Percentiles rank a stretch among this genome's conserved stretches.
These are phyloP conservation scores for Liposcelis brunnea DNA, from an alignment of 2,888 invertebrate genomes.

Conservation along the genomic window DNA sequence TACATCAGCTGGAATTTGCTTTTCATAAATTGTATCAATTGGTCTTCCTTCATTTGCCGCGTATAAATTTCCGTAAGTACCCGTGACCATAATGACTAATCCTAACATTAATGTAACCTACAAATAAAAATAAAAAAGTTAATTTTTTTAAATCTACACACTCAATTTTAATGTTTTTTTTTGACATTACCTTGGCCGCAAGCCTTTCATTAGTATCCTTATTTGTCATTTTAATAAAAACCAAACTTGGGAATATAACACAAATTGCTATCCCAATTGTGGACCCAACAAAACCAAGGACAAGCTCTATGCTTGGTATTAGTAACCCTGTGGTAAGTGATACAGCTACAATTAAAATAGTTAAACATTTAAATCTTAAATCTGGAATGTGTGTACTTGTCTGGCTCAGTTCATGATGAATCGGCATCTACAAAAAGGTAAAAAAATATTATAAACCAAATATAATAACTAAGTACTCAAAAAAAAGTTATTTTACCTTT, in stretches of 20 bases:
- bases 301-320: slow-evolving; percentile 86
- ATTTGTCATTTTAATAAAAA: slow-evolving; percentile 68
- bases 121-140: neutral
- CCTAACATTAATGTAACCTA: slow-evolving; percentile 1
- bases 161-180: neutral
- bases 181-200: slow-evolving; percentile 50
- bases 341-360: slow-evolving; percentile 54
- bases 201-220: slow-evolving; percentile 71
- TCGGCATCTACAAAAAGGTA: slow-evolving; percentile 33
- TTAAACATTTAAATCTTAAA: slow-evolving; percentile 63
- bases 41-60: slow-evolving; percentile 44
- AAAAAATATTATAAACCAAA: slow-evolving; percentile 1
- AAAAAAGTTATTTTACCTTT: slow-evolving; percentile 56
- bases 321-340: slow-evolving; percentile 67
- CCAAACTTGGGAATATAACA: slow-evolving; percentile 78
- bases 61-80: slow-evolving; percentile 76
- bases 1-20: slow-evolving; percentile 7
- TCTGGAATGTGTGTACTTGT: slow-evolving; percentile 54
- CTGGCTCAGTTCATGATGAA: slow-evolving; percentile 35
- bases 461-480: neutral
- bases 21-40: slow-evolving; percentile 21
- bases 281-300: slow-evolving; percentile 84
- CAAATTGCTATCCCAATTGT: slow-evolving; percentile 90
- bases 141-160: too few relatives aligned
- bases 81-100: slow-evolving; percentile 54